Base-by-base conservation (phyloP, 2,113 vertebrate genomes). In the Crotalus helleri region DNA sequence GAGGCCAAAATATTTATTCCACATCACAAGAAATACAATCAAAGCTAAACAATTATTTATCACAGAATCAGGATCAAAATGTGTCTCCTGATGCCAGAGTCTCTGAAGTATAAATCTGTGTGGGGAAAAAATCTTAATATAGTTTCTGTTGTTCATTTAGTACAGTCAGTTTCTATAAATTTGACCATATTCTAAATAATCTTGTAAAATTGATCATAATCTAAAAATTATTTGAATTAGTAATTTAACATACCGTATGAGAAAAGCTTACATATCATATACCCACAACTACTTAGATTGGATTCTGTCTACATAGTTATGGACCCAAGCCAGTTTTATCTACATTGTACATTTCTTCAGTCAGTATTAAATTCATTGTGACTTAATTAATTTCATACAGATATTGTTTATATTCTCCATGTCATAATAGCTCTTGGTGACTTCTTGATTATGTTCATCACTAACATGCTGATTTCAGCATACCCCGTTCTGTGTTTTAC, bases 41-140 rank as follows among this genome's bases (percentile, higher is more conserved):
- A 91, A 85, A 57, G 29, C 89, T 69, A 91, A 44, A 33, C 15
- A 91, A 91, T 87, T 87, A 87, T 92, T 23, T n/a, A 64, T 61
- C 21, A 44, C 51, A 54, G 54, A 23, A 91, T n/a, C 64, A 44
- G 54, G n/a, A 55, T 81, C 9, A 81, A 81, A 81, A 53, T n/a
- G 51, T 51, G 26, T 81, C 64, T 19, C 11, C n/a, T 81, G 3
- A 17, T 90, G 8, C 6, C 6, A 53, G 7, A 49, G 24, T 81
- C 54, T 74, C 21, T 69, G 46, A 29, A 33, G 46, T 49, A n/a
- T 17, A 69, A 90, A 90, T n/a, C 9, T 23, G 53, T 23, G 53
- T 53, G 29, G 11, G 26, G 61, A 15, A 39, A 23, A 15, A 39
- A 23, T 89, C 54, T 44, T 26, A 51, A 44, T 2, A 33, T 57